Percentiles rank a stretch among this genome's conserved stretches.
These are phyloP conservation scores for Hypomecis punctinalis DNA, from an alignment of 2,888 invertebrate species.

Conservation along the genomic window DNA sequence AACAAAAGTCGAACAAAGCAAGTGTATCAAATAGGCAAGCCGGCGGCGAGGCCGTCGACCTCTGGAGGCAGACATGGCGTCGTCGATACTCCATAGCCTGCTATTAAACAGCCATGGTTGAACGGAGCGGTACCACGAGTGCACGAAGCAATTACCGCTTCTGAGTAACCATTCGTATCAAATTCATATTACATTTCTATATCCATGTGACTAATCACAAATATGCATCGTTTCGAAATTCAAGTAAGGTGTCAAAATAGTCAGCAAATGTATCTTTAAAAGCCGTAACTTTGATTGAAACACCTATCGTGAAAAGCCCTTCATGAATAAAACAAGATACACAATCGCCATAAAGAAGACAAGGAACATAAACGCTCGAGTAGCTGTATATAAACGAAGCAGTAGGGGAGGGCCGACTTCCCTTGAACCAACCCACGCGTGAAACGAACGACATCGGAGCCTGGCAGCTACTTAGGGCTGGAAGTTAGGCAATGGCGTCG, in stretches of 20 bases:
- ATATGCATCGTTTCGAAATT: background rate
- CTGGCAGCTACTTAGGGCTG: constrained; percentile 33
- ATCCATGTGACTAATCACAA: constrained; percentile 2
- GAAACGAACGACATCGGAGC: constrained; percentile 34
- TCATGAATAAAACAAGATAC: constrained; percentile 21
- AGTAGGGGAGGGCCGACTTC: constrained; percentile 22
- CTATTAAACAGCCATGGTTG: constrained; percentile 59
- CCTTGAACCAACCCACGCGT: constrained; percentile 37
- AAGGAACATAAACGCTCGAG: constrained; percentile 18
- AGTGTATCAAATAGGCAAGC: constrained; percentile 68
- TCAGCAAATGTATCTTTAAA: background rate
- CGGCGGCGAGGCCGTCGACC: constrained; percentile 66
- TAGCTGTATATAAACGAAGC: constrained; percentile 24
- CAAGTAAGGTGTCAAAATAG: background rate
- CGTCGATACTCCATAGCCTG: constrained; percentile 67
- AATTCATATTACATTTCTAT: constrained; percentile 9
- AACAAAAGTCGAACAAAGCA: constrained; percentile 67
- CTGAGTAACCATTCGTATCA: constrained; percentile 18
- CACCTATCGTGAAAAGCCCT: constrained; percentile 6
- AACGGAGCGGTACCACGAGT: constrained; percentile 32
- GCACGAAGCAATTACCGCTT: constrained; percentile 26
- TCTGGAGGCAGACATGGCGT: constrained; percentile 73
- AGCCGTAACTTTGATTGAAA: constrained; percentile 3
- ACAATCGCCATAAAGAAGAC: constrained; percentile 25
- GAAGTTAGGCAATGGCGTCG: constrained; percentile 30